Conservation (phyloP, 2,797 vertebrate species). For the Sandelia bainsii region DNA sequence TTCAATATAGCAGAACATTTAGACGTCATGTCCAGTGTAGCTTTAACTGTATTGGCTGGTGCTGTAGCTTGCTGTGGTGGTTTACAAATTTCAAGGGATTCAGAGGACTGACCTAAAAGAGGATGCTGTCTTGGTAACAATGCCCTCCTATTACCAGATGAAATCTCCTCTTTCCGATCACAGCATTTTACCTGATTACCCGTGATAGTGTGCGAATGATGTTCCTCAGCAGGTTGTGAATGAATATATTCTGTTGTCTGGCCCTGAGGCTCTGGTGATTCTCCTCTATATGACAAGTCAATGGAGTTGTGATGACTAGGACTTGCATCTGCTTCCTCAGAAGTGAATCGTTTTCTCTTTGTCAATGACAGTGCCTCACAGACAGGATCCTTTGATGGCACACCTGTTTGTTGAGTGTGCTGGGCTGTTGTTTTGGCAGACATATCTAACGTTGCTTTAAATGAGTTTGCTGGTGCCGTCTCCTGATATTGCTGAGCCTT, state of each 20-base stretch:
- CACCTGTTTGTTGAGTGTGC: conserved; percentile 22
- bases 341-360: conserved; percentile 54
- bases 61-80: conserved; percentile 49
- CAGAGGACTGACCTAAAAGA: conserved; percentile 36
- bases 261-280: conserved; percentile 24
- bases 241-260: conserved; percentile 27
- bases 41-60: conserved; percentile 61
- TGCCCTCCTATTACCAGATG: conserved; percentile 16
- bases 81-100: conserved; percentile 40
- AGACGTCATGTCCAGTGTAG: conserved; percentile 67
- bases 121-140: conserved; percentile 37
- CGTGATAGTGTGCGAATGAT: conserved; percentile 2
- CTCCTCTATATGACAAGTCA: conserved; percentile 66
- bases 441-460: conserved; percentile 79
- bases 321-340: conserved; percentile 32
- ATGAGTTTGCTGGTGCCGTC: conserved; percentile 72
- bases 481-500: conserved; percentile 45
- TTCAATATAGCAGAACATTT: conserved; percentile 41
- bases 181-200: conserved; percentile 7
- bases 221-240: conserved; percentile 8
- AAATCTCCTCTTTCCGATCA: conserved; percentile 9
- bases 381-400: conserved; percentile 65
- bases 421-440: conserved; percentile 53
- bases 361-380: conserved; percentile 67
- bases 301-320: conserved; percentile 50